Evolutionary conservation across 2,888 invertebrate species (phyloP).

Genomic region (Andrena fulva): DNA sequence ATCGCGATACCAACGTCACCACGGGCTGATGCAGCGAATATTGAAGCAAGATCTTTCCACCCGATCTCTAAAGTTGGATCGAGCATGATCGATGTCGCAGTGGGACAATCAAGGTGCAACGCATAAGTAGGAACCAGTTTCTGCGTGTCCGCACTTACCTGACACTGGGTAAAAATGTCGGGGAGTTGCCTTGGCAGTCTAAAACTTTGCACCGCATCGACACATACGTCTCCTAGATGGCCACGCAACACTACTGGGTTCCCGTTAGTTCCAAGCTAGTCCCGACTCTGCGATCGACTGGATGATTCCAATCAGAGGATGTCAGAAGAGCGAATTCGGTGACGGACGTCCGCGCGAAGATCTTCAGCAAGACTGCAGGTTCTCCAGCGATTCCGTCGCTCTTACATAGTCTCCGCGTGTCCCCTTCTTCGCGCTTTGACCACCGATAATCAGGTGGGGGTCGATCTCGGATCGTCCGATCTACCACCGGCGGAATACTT

Average conservation of each 20-base stretch:
- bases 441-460: constrained; percentile 59
- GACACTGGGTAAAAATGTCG: constrained; percentile 82
- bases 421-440: constrained; percentile 65
- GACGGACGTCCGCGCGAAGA: constrained; percentile 8
- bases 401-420: constrained; percentile 72
- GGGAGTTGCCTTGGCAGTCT: constrained; percentile 83
- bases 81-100: not conserved
- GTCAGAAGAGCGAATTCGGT: not conserved
- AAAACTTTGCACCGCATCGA: constrained; percentile 84
- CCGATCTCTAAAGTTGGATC: not conserved
- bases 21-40: not conserved
- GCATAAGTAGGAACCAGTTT: constrained; percentile 16
- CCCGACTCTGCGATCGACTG: not conserved
- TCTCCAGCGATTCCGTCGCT: constrained; percentile 68
- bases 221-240: constrained; percentile 77
- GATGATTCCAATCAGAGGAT: not conserved
- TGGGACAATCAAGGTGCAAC: not conserved
- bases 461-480: constrained; percentile 16
- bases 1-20: not conserved
- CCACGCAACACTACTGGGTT: constrained; percentile 27
- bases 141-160: constrained; percentile 73
- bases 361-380: constrained; percentile 73
- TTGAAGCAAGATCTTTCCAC: not conserved
- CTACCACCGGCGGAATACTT: constrained; percentile 19
- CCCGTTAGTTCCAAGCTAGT: not conserved